Conservation (phyloP, 2,797 vertebrate genomes). For the Channallabes apus region DNA sequence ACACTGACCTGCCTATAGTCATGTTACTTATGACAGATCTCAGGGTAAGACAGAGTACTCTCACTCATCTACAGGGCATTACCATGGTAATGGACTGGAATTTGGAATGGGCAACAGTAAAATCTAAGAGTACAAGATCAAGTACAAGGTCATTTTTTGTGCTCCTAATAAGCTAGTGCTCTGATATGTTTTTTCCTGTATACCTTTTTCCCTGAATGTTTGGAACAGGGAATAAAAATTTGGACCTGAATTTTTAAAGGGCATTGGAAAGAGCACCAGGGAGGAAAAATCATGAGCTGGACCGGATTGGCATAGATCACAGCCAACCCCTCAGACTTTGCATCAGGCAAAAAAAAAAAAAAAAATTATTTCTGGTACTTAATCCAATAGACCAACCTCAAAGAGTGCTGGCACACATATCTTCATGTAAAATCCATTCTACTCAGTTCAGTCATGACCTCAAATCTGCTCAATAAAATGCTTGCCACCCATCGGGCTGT, state of each 20-base stretch:
- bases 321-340: slow-evolving; percentile 75
- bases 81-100: slow-evolving; percentile 56
- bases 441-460: slow-evolving; percentile 37
- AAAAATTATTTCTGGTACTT: slow-evolving; percentile 64
- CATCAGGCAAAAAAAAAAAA: slow-evolving; percentile 46
- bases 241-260: slow-evolving; percentile 74
- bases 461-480: slow-evolving; percentile 41
- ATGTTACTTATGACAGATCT: slow-evolving; percentile 61
- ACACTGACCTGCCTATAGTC: slow-evolving; percentile 58
- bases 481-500: slow-evolving; percentile 45
- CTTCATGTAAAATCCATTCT: slow-evolving; percentile 46
- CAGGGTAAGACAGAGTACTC: slow-evolving; percentile 64
- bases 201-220: slow-evolving; percentile 60
- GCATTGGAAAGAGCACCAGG: slow-evolving; percentile 64
- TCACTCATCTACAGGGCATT: slow-evolving; percentile 59
- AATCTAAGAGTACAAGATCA: slow-evolving; percentile 44
- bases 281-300: slow-evolving; percentile 77
- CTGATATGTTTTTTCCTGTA: slow-evolving; percentile 62
- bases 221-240: slow-evolving; percentile 71
- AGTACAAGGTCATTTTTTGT: slow-evolving; percentile 47
- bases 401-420: slow-evolving; percentile 50
- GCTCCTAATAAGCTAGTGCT: slow-evolving; percentile 33
- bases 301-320: slow-evolving; percentile 67
- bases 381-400: slow-evolving; percentile 72
- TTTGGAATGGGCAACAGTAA: slow-evolving; percentile 59